Conservation (phyloP, 2,797 vertebrate species). For the Hemitrygon akajei region DNA sequence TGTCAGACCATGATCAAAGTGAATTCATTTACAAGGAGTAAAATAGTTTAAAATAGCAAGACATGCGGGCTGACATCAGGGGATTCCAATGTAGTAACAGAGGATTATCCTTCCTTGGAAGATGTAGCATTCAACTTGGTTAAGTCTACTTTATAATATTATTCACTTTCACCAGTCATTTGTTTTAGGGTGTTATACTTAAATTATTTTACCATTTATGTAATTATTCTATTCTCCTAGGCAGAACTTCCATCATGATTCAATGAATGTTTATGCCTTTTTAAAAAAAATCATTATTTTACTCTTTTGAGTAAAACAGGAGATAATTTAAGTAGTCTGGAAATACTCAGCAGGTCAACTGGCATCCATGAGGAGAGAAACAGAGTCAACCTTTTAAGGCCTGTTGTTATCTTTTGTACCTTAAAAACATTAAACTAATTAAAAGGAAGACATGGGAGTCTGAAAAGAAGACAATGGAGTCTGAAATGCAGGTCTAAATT, state of each 20-base stretch:
- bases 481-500: no score
- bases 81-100: constrained; percentile 17
- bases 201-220: background rate
- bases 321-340: background rate
- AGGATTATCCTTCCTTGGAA: background rate
- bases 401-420: no score
- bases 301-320: background rate
- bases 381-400: no score
- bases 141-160: background rate
- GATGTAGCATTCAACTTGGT: background rate
- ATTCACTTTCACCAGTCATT: background rate
- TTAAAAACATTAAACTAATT: no score
- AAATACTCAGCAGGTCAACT: no score
- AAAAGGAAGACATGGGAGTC: no score
- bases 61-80: background rate
- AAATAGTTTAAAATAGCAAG: background rate
- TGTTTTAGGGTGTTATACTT: background rate
- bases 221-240: background rate
- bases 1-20: background rate
- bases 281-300: no score
- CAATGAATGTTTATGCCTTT: background rate
- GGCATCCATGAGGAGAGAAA: no score
- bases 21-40: background rate
- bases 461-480: no score
- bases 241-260: background rate